phyloP scores from a whole-genome alignment of 2,888 invertebrate genomes.

The Lycophotia porphyrea region DNA sequence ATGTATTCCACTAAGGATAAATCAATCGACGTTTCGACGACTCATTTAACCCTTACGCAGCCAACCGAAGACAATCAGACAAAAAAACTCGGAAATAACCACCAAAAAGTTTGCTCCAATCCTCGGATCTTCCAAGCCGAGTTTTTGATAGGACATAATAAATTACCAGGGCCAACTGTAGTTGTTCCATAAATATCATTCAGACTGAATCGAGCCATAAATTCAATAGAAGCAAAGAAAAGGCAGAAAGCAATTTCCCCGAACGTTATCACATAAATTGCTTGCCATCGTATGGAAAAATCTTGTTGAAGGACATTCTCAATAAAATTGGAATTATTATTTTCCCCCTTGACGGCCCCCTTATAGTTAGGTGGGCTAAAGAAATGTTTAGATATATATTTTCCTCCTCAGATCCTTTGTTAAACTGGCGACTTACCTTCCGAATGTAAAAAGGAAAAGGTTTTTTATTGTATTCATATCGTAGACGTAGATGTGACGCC shows the following conservation, averaged over 20 bases:
- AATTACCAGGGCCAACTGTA: constrained; percentile 67
- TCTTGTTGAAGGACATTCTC: constrained; percentile 83
- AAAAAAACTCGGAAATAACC: constrained; percentile 29
- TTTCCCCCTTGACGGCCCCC: constrained; percentile 65
- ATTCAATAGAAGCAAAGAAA: constrained; percentile 84
- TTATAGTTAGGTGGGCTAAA: constrained; percentile 65
- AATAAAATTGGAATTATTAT: constrained; percentile 81
- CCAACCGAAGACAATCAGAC: constrained; percentile 22
- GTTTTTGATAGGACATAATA: constrained; percentile 69
- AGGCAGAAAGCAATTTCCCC: constrained; percentile 87
- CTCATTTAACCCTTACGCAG: constrained; percentile 1
- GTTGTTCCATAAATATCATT: constrained; percentile 84
- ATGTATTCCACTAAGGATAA: background rate
- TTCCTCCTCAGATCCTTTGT: constrained; percentile 49
- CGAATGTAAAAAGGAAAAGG: constrained; percentile 53
- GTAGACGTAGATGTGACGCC: constrained; percentile 42
- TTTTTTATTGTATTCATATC: constrained; percentile 66
- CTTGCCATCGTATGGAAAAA: constrained; percentile 87
- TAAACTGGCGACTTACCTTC: constrained; percentile 54
- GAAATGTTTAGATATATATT: constrained; percentile 65
- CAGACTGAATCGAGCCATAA: constrained; percentile 84
- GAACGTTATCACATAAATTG: constrained; percentile 88
- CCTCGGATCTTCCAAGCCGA: constrained; percentile 46
- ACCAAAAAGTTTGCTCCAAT: constrained; percentile 42
- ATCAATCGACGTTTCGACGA: constrained; percentile 4